Evolutionary conservation across 2,888 invertebrate species (phyloP).

Genomic region (Dryobotodes eremita): DNA sequence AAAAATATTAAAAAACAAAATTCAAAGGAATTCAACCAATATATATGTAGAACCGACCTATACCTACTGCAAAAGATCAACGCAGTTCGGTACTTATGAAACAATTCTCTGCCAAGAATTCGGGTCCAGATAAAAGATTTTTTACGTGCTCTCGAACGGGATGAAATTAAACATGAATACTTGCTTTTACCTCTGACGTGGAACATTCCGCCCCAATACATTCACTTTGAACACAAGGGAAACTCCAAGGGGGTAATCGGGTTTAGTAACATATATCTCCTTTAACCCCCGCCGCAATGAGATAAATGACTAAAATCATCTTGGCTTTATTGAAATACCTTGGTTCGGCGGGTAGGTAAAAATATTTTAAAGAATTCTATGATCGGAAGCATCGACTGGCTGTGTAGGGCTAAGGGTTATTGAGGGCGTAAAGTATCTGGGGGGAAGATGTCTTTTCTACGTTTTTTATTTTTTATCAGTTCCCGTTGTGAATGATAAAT

Average conservation of each 20-base stretch:
- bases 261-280: conserved; percentile 80
- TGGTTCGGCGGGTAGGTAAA: conserved; percentile 48
- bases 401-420: conserved; percentile 12
- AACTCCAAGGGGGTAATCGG: conserved; percentile 84
- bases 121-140: conserved; percentile 85
- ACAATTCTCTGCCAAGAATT: conserved; percentile 80
- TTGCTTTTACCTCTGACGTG: conserved; percentile 89
- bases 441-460: neutral
- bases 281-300: conserved; percentile 76
- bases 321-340: conserved; percentile 75
- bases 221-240: conserved; percentile 88
- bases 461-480: neutral
- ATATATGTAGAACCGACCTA: neutral
- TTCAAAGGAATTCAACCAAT: conserved; percentile 19
- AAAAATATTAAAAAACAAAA: neutral
- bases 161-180: conserved; percentile 90
- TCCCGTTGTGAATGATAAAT: no score
- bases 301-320: conserved; percentile 79
- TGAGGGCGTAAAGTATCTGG: neutral
- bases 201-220: conserved; percentile 88
- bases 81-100: conserved; percentile 45
- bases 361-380: conserved; percentile 57
- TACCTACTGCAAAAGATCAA: conserved; percentile 42
- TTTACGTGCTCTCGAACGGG: conserved; percentile 81
- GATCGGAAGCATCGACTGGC: conserved; percentile 31